Conservation (phyloP, 1,140 invertebrate species). For the Camponotus vicinus region DNA sequence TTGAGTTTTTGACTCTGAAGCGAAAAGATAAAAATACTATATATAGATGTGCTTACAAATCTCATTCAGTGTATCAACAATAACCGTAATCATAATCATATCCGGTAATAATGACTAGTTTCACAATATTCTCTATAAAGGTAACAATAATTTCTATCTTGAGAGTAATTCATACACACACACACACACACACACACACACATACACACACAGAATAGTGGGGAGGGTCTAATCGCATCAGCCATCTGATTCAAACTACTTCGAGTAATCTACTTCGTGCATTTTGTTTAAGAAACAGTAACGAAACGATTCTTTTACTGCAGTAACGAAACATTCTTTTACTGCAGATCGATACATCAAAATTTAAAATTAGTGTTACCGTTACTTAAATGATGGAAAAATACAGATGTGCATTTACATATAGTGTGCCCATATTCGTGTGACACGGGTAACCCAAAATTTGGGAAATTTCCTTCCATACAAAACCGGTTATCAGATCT, state of each 20-base stretch:
- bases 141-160: constrained; percentile 54
- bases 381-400: constrained; percentile 63
- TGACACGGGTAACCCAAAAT: constrained; percentile 68
- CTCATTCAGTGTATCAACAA: background rate
- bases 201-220: background rate
- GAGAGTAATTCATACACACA: background rate
- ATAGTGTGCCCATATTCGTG: background rate
- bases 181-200: no score
- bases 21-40: background rate
- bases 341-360: constrained; percentile 3
- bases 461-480: constrained; percentile 61
- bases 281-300: background rate
- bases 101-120: constrained; percentile 47
- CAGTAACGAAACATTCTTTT: constrained; percentile 8
- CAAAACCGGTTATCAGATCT: constrained; percentile 69
- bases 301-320: background rate
- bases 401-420: constrained; percentile 25
- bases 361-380: constrained; percentile 2
- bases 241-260: background rate
- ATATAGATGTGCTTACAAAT: constrained; percentile 32
- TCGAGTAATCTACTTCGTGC: background rate
- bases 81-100: constrained; percentile 36
- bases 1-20: background rate
- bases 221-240: background rate
- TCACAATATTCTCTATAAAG: constrained; percentile 48